Conservation (phyloP, 2,797 vertebrate genomes). For the Peromyscus attwateri region DNA sequence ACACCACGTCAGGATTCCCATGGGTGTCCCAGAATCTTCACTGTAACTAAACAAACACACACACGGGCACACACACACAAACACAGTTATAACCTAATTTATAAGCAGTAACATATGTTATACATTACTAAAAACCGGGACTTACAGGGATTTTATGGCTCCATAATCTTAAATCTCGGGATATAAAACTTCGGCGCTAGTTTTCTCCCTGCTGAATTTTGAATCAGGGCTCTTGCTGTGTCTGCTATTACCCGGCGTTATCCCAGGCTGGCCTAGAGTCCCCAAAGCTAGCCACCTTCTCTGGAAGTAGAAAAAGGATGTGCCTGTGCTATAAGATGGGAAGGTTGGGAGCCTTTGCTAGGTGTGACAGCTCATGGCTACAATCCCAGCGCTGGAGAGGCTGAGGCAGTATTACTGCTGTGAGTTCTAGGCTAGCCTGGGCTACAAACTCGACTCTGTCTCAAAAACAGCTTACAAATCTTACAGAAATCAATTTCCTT, state of each 20-base stretch:
- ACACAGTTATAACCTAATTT: slow-evolving; percentile 30
- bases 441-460: not conserved
- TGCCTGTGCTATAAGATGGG: not conserved
- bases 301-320: not conserved
- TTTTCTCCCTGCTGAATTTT: slow-evolving; percentile 63
- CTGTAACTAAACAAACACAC: not conserved
- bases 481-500: not conserved
- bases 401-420: not conserved
- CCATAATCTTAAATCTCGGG: slow-evolving; percentile 68
- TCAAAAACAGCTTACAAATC: not conserved
- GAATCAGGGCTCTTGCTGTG: not conserved
- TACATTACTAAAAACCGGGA: slow-evolving; percentile 49
- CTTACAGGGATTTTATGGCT: slow-evolving; percentile 45
- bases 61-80: not conserved
- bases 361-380: not conserved
- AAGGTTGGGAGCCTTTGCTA: not conserved
- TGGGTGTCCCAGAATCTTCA: slow-evolving; percentile 52
- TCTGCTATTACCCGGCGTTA: slow-evolving; percentile 1
- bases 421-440: not conserved
- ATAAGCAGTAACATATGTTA: slow-evolving; percentile 59
- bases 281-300: not conserved
- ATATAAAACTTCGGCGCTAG: slow-evolving; percentile 42
- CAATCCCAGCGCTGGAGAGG: not conserved
- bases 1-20: not conserved
- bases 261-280: not conserved